Evolutionary conservation across 2,888 invertebrate genomes (phyloP), one percentile per base, ranked within the genome.

Genomic region (Camponotus fellah): DNA sequence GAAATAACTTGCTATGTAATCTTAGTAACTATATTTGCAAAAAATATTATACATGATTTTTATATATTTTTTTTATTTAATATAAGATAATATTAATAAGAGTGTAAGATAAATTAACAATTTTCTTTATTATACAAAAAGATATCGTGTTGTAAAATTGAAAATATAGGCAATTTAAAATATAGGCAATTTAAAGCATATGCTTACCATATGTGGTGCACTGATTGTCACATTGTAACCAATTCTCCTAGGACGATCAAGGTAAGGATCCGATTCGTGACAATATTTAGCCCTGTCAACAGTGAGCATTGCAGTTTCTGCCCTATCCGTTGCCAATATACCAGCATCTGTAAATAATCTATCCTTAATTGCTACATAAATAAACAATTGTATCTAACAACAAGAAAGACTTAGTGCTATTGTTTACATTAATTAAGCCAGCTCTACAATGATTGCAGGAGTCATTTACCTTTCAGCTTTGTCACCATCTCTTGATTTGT

Each of bases 141-240:
- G 8, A 26, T 9, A 21, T 17, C 17, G 17, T 12, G 4, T 26
- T 1, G 14, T 56, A 4, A 17, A 12, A 49, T 6, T n/a, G 8
- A 17, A 14, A 68, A 66, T 12, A 43, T n/a, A 14, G n/a, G 3
- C 12, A 14, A 43, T 40, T 43, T 43, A 12, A 21, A 14, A 21
- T 12, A 43, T n/a, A 14, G n/a, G 3, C 12, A 14, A 43, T 40
- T 43, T 43, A 12, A 21, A 14, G 21, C 10, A 37, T 12, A 26
- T 43, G 75, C 71, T 89, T 95, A 98, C 98, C 99, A 99, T 99
- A 94, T 99, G 99, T 12, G 99, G 99, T 43, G 99, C 99, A 95
- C 98, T 98, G 84, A 99, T 99, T 0, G 99, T 99, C 10, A 99
- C 99, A 65, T 98, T 97, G 94, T 96, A 99, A 60, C 99, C 99